These are phyloP conservation scores for Petrocephalus sullivani DNA, from an alignment of 2,797 vertebrate genomes.

Conservation along the genomic window DNA sequence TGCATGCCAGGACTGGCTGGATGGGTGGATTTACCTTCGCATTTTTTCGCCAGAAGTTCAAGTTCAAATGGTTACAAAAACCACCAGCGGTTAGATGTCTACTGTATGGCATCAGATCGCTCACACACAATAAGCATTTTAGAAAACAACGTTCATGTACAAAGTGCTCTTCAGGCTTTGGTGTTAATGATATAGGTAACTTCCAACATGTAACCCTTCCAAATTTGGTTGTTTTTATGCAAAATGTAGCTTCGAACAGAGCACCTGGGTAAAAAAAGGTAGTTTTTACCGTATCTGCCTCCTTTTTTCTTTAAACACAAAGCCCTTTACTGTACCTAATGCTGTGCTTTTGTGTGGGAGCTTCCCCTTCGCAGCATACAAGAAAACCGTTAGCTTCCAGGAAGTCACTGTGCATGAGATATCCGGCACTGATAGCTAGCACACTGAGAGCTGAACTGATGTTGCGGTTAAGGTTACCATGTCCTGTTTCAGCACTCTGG, in stretches of 20 bases:
- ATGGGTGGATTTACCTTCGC: background rate
- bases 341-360: slow-evolving; percentile 33
- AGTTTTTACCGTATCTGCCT: background rate
- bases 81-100: background rate
- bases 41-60: background rate
- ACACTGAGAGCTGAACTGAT: background rate
- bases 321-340: background rate
- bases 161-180: background rate
- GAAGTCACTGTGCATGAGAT: slow-evolving; percentile 40
- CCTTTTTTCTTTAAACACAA: background rate
- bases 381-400: slow-evolving; percentile 54
- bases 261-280: background rate
- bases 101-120: background rate
- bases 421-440: background rate
- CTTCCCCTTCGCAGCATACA: slow-evolving; percentile 46
- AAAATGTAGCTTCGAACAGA: background rate
- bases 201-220: background rate
- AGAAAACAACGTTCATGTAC: background rate
- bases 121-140: background rate
- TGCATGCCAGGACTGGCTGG: background rate
- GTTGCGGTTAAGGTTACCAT: slow-evolving; percentile 21
- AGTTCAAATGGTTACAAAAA: slow-evolving; percentile 2
- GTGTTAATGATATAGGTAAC: background rate
- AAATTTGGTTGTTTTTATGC: background rate
- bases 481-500: slow-evolving; percentile 20